These are phyloP conservation scores for Mesoligia furuncula DNA, from an alignment of 2,888 invertebrate species.

Conservation along the genomic window DNA sequence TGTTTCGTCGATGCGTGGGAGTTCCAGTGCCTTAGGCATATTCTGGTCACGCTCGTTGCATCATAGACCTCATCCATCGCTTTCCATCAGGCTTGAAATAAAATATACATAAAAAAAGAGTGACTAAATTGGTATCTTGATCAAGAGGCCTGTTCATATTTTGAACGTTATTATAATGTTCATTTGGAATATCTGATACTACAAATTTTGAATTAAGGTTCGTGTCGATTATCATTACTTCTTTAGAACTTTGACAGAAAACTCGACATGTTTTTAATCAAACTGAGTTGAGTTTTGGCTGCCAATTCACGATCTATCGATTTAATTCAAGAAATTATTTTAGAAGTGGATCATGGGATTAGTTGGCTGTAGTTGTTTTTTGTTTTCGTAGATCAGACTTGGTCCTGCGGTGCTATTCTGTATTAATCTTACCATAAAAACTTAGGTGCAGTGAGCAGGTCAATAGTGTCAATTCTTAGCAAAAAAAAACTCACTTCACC, in stretches of 20 bases:
- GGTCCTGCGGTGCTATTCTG: no score
- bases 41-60: no score
- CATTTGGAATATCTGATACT: slow-evolving; percentile 15
- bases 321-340: not conserved
- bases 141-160: not conserved
- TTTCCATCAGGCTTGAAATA: no score
- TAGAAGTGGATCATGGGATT: not conserved
- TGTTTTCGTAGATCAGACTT: not conserved
- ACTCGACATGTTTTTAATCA: slow-evolving; percentile 7
- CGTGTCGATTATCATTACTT: slow-evolving; percentile 5
- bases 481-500: no score
- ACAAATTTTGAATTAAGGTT: slow-evolving; percentile 30
- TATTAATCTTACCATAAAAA: no score
- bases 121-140: slow-evolving; percentile 13
- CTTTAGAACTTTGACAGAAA: slow-evolving; percentile 18
- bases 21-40: no score
- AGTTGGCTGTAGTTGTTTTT: not conserved
- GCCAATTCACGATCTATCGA: slow-evolving; percentile 17
- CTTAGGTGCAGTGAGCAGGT: no score
- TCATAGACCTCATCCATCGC: no score
- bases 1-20: no score
- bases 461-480: no score
- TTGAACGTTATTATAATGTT: slow-evolving; percentile 8
- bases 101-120: no score
- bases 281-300: slow-evolving; percentile 22